Base-by-base conservation (phyloP, 2,113 vertebrate genomes). In the Taxidea taxus region DNA sequence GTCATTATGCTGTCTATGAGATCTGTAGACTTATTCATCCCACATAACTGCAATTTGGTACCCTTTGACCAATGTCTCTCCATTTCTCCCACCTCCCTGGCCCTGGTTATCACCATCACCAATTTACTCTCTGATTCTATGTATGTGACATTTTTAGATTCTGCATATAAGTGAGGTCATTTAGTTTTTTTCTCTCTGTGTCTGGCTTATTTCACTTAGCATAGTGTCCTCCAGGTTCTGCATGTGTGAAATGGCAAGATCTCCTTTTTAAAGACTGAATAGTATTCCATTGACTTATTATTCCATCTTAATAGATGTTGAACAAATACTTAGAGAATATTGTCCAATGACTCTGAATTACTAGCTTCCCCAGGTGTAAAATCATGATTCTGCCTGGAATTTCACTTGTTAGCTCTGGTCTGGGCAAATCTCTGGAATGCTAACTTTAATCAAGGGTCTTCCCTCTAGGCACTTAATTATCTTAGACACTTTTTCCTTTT, bases 241-340 rank as follows among this genome's bases (percentile, higher is more conserved):
- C 27, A 15, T 56, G 44, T 56, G 31, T 87, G 29, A 87, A 78
- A 66, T 80, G 21, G 10, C 21, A 44, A 15, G 29, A n/a, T 82
- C 20, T 54, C 84, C 4, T 29, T 77, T 56, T 93, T 27, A 56
- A 93, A 44, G 47, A 21, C 9, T 54, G 27, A 44, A n/a, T 93
- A 66, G 21, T 87, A 78, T 66, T 60, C 20, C 64, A 47, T 83
- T 56, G 29, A n/a, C 31, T 11, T 87, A 7, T 44, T 16, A 66
- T 39, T 89, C 11, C 54, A 14, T 91, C 5, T 78, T 56, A 94
- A 58, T 44, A 64, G 27, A 84, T 56, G 8, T 51, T 70, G 54
- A 96, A 90, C 13, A 87, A 44, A 78, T 91, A 75, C 68, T 88
- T 95, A 78, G 93, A 60, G 16, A 58, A 60, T 70, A 72, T 31